These are phyloP conservation scores for Anagyrus pseudococci DNA, from an alignment of 2,888 invertebrate genomes.

Conservation along the genomic window DNA sequence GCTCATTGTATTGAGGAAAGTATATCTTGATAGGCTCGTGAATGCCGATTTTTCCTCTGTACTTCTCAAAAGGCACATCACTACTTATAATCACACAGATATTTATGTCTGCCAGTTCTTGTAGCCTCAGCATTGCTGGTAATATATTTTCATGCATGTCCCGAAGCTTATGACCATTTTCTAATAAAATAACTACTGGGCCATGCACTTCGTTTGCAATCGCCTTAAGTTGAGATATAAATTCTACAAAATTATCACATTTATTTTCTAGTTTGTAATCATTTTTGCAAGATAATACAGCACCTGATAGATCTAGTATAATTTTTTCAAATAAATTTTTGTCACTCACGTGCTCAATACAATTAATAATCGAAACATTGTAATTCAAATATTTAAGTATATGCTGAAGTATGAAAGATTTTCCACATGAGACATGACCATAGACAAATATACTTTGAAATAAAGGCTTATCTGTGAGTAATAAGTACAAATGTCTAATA, in stretches of 20 bases:
- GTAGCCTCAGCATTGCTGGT: slow-evolving; percentile 74
- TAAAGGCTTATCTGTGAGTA: slow-evolving; percentile 69
- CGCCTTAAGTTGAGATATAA: slow-evolving; percentile 65
- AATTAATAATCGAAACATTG: slow-evolving; percentile 73
- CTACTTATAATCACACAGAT: slow-evolving; percentile 80
- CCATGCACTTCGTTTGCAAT: slow-evolving; percentile 45
- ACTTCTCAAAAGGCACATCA: slow-evolving; percentile 83
- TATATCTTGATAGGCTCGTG: slow-evolving; percentile 76
- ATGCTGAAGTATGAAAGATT: slow-evolving; percentile 73
- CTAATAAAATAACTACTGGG: slow-evolving; percentile 74
- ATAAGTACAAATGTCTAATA: slow-evolving; percentile 62
- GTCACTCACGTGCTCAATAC: slow-evolving; percentile 81
- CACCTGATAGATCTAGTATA: slow-evolving; percentile 66
- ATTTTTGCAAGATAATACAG: slow-evolving; percentile 57
- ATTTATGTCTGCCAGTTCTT: slow-evolving; percentile 73
- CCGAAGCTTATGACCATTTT: slow-evolving; percentile 81
- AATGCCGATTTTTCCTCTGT: slow-evolving; percentile 72
- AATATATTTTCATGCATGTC: slow-evolving; percentile 78
- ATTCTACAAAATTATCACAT: slow-evolving; percentile 75
- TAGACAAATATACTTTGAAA: slow-evolving; percentile 77
- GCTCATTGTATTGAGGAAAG: slow-evolving; percentile 83
- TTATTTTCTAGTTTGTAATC: slow-evolving; percentile 62
- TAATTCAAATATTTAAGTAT: slow-evolving; percentile 68
- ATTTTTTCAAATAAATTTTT: slow-evolving; percentile 81
- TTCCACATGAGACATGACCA: slow-evolving; percentile 86